Percentiles rank a stretch among this genome's conserved stretches.
Conservation (phyloP, 2,888 invertebrate species). For the Lordiphosa andalusiaca region DNA sequence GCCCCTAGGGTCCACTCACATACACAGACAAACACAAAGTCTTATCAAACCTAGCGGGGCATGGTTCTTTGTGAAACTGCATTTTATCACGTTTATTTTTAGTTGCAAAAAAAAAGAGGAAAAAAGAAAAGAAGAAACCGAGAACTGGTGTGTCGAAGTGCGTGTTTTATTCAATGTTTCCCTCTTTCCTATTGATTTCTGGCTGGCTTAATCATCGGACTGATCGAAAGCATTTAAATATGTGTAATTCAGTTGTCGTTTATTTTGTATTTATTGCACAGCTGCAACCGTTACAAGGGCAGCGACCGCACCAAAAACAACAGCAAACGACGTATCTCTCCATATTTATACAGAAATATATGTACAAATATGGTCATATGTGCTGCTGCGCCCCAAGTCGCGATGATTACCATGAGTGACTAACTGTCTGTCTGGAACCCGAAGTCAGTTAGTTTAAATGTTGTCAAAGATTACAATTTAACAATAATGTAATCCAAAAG, state of each 20-base stretch:
- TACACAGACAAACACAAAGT: no score
- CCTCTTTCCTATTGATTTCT: slow-evolving; percentile 8
- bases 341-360: no score
- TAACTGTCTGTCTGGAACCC: no score
- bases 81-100: slow-evolving; percentile 73
- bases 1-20: neutral
- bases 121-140: no score
- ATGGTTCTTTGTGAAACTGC: slow-evolving; percentile 44
- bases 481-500: no score
- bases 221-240: slow-evolving; percentile 20
- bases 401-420: no score
- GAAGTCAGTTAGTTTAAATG: no score
- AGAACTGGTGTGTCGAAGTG: slow-evolving; percentile 9
- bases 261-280: slow-evolving; percentile 22
- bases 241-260: slow-evolving; percentile 3
- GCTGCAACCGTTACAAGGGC: slow-evolving; percentile 63
- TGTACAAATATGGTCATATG: no score
- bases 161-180: slow-evolving; percentile 19
- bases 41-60: no score
- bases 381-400: no score
- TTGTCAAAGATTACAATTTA: no score
- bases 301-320: slow-evolving; percentile 53
- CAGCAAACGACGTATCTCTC: slow-evolving; percentile 4
- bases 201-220: slow-evolving; percentile 39
- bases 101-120: slow-evolving; percentile 49